Base-by-base conservation (phyloP, 2,797 vertebrate species). In the Myoxocephalus aenaeus region DNA sequence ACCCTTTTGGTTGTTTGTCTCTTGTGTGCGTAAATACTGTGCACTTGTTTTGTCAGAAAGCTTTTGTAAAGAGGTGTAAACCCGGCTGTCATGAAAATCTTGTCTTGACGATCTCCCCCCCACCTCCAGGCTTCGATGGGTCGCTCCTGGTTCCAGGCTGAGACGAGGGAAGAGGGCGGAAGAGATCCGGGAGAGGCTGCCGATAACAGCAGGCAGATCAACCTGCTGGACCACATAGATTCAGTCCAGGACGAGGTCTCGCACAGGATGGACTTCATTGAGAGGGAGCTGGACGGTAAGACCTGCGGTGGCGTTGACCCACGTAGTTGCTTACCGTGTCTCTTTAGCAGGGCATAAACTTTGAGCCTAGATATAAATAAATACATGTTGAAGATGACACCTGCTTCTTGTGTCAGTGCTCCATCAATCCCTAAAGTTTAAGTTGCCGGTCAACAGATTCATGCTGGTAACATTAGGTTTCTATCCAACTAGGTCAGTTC, bases 201-300 rank as follows among this genome's bases (percentile, higher is more conserved):
- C 54, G 92, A 93, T 25, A 79, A 89, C 71, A 84, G 85, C 80
- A 86, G 77, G 72, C 96, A 97, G 89, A 95, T 97, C 73, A 99
- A 99, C 89, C 91, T 99, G 82, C 89, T 99, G 87, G 96, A 97
- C 53, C 97, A 99, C 0, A 96, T 99, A 32, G 98, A 99, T 46
- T 96, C 96, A 8, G 95, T 99, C 67, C 98, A 99, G 89, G 97
- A 98, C 2, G 97, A 99, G 88, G 97, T 99, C 64, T 96, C 96
- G 0, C 96, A 97, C 84, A 94, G 98, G 82, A 99, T 99, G 98
- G 98, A 99, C 95, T 98, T 97, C 92, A 98, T 99, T 65, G 97
- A 99, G 92, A 96, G 96, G 81, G 97, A 99, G 82, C 90, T 99
- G 64, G 97, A 99, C 32, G 97, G 97, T 99, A 94, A 92, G 92